Percentiles rank a stretch among this genome's conserved stretches.
Evolutionary conservation across 1,140 invertebrate species (phyloP).

Genomic region (Heliconius melpomene): DNA sequence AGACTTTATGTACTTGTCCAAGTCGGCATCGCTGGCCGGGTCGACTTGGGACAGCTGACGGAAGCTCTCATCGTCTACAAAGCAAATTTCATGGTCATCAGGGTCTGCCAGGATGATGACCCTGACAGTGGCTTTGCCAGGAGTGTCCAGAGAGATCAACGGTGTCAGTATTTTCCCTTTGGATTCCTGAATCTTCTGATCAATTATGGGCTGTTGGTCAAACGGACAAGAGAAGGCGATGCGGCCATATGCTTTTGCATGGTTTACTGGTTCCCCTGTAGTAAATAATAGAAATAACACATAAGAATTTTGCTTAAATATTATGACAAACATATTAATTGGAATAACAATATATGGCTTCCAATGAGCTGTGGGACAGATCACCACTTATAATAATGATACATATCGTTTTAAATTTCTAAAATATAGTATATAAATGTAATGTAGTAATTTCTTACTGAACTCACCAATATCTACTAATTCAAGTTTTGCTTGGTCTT

Average conservation of each 20-base stretch:
- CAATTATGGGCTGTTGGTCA: slow-evolving; percentile 87
- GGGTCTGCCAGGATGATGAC: slow-evolving; percentile 98
- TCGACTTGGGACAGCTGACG: slow-evolving; percentile 91
- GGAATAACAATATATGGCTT: too few species aligned
- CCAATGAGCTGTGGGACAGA: too few species aligned
- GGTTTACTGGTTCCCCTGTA: slow-evolving; percentile 85
- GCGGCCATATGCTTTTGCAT: slow-evolving; percentile 96
- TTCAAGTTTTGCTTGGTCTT: slow-evolving; percentile 89
- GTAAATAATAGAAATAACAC: neutral
- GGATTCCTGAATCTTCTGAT: slow-evolving; percentile 87
- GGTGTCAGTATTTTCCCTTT: slow-evolving; percentile 92
- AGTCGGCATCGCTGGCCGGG: slow-evolving; percentile 88
- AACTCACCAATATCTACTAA: slow-evolving; percentile 86
- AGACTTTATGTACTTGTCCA: slow-evolving; percentile 90
- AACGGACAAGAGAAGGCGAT: slow-evolving; percentile 96
- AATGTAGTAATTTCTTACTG: too few species aligned
- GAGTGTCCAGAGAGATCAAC: slow-evolving; percentile 94
- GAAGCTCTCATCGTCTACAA: slow-evolving; percentile 98
- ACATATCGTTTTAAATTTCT: too few species aligned
- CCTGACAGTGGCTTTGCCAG: slow-evolving; percentile 96
- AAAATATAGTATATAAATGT: too few species aligned
- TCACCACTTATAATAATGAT: too few species aligned
- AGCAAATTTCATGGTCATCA: slow-evolving; percentile 99
- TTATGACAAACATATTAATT: neutral
- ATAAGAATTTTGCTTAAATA: neutral